Conservation (phyloP, 2,888 invertebrate genomes). For the Thalpophila matura region DNA sequence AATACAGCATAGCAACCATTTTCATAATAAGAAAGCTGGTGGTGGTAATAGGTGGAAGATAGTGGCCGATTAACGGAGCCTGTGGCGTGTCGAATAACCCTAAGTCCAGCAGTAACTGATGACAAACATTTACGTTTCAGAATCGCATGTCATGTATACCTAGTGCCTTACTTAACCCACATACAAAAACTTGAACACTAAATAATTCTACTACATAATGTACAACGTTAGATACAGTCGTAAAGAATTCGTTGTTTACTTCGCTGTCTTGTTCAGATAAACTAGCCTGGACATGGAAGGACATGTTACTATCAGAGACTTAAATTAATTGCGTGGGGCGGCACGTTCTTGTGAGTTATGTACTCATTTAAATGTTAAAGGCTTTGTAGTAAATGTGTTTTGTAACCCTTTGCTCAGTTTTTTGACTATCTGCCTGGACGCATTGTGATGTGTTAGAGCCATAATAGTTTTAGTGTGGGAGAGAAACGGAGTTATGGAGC, state of each 20-base stretch:
- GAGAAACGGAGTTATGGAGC: no score
- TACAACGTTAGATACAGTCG: slow-evolving; percentile 9
- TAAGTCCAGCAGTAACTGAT: no score
- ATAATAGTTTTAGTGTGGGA: no score
- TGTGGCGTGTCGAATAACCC: no score
- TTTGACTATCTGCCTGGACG: no score
- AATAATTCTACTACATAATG: slow-evolving; percentile 38
- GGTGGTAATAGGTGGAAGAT: no score
- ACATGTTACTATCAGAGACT: slow-evolving; percentile 46
- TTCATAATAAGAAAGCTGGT: no score
- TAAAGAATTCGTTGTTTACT: slow-evolving; percentile 50
- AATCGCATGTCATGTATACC: not conserved
- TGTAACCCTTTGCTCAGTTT: not conserved
- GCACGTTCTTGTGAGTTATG: slow-evolving; percentile 35
- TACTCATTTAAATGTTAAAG: slow-evolving; percentile 43
- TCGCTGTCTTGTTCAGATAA: slow-evolving; percentile 52
- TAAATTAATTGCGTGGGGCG: slow-evolving; percentile 49
- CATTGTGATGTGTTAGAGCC: no score
- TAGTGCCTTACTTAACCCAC: slow-evolving; percentile 6
- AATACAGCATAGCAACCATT: no score
- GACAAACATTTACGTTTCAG: not conserved
- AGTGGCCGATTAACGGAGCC: no score
- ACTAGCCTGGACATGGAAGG: slow-evolving; percentile 29
- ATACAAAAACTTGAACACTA: slow-evolving; percentile 14
- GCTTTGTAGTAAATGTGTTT: slow-evolving; percentile 27